Base-by-base conservation (phyloP, 2,113 vertebrate species). In the Myotis brandtii region DNA sequence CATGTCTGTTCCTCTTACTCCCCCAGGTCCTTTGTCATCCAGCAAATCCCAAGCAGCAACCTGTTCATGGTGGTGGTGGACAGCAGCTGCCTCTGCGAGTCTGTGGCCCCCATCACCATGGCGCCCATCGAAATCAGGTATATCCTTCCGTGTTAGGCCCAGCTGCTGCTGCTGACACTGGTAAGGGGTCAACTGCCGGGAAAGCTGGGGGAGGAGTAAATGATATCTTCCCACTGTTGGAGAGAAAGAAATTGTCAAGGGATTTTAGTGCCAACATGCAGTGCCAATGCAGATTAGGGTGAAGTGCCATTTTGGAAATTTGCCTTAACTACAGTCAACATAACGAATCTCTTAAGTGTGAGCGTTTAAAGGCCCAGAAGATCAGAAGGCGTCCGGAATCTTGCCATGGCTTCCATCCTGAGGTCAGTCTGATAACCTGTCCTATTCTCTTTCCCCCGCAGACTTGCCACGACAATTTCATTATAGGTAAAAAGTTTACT, bases 11-110 rank as follows among this genome's bases (percentile, higher is more conserved):
- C 93, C 43, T 98, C 92, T 97, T 97, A 93, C 81, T 87, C 95
- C 96, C 95, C 79, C 98, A 99, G 99, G 98, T 99, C 99, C 77
- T 99, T 99, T 98, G 99, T 99, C 97, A 99, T 99, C 96, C 99
- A 99, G 97, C 99, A 99, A 97, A 99, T 99, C 97, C 99, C 99
- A 88, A 99, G 99, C 98, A 99, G 99, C 98, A 99, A 99, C 96
- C 99, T 99, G 80, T 99, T 99, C 98, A 99, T 99, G 99, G 99
- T 99, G 97, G 99, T 99, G 97, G 99, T 99, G 97, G 99, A 99
- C 98, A 99, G 99, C 83, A 99, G 99, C 97, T 99, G 99, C 92
- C 99, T 99, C 95, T 99, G 99, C 97, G 99, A 98, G 93, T 98
- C 99, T 32, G 91, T 99, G 89, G 98, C 98, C 91, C 99, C 99